Conservation (phyloP, 2,113 vertebrate genomes). For the Pygoscelis adeliae region DNA sequence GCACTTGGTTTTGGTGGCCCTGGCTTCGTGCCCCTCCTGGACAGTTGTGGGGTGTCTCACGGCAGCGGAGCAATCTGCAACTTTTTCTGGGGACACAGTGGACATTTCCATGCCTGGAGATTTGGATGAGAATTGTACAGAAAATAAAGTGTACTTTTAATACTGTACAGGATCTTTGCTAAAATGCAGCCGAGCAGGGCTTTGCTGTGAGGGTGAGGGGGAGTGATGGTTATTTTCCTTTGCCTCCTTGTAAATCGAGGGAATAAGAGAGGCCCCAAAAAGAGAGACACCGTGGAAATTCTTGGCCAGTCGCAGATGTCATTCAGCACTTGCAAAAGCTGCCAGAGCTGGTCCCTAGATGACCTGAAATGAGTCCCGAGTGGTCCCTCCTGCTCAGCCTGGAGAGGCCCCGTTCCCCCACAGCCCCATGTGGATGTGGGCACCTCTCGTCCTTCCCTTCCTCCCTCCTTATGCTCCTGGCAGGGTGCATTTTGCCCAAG, state of each 20-base stretch:
- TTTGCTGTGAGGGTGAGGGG: neutral
- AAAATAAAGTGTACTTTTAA: constrained; percentile 72
- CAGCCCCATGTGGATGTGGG: neutral
- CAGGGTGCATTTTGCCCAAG: neutral
- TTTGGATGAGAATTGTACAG: constrained; percentile 38
- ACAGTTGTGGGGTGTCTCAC: neutral
- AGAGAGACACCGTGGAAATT: neutral
- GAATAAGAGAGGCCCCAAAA: neutral
- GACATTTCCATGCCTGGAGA: neutral
- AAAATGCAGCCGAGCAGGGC: neutral
- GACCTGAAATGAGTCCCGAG: neutral
- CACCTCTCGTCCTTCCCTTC: neutral
- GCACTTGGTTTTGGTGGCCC: constrained; percentile 33
- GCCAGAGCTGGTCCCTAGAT: rapidly evolving
- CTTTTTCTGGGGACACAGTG: neutral
- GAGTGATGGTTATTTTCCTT: neutral
- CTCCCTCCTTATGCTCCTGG: neutral
- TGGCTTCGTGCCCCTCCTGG: neutral
- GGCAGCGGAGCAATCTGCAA: neutral
- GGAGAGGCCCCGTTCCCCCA: rapidly evolving
- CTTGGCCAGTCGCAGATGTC: neutral
- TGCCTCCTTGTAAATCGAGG: neutral
- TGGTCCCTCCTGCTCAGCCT: neutral
- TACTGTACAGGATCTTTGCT: neutral
- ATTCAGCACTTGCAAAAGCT: neutral